Conservation (phyloP, 30 jellyfish, hydroid and myxozoan genomes). For the Catostylus mosaicus region DNA sequence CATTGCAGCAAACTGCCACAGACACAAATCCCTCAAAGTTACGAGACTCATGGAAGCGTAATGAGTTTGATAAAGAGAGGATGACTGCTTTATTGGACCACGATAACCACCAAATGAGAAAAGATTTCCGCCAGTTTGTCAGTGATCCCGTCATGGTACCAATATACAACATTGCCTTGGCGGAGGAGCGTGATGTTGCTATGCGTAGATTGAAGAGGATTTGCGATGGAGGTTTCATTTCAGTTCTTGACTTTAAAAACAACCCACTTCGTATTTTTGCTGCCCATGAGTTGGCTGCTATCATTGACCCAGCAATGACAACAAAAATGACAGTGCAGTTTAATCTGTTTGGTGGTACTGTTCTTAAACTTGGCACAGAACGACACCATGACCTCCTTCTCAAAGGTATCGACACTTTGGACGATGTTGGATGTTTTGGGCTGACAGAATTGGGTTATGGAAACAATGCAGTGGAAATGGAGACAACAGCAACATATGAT, state of each 20-base stretch:
- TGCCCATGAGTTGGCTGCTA: conserved; percentile 92
- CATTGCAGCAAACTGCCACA: conserved; percentile 30
- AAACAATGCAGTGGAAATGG: conserved; percentile 95
- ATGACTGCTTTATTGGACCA: conserved; percentile 81
- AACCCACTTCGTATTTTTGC: conserved; percentile 92
- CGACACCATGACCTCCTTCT: conserved; percentile 82
- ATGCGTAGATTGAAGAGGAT: conserved; percentile 80
- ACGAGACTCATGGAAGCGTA: conserved; percentile 68
- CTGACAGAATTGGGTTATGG: conserved; percentile 95
- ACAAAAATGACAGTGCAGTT: conserved; percentile 96
- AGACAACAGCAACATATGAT: conserved; percentile 87
- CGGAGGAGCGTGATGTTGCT: conserved; percentile 86
- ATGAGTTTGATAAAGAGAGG: conserved; percentile 64
- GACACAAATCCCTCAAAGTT: conserved; percentile 64
- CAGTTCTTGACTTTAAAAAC: conserved; percentile 80
- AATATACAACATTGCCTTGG: conserved; percentile 73
- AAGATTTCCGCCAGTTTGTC: conserved; percentile 72
- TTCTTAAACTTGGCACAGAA: conserved; percentile 89
- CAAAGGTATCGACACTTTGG: conserved; percentile 80
- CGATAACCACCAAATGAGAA: conserved; percentile 87
- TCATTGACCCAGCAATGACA: conserved; percentile 95
- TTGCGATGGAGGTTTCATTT: conserved; percentile 92
- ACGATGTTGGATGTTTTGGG: conserved; percentile 93
- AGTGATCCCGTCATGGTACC: conserved; percentile 92
- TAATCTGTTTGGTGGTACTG: conserved; percentile 92